Conservation (phyloP, 2,797 vertebrate genomes). For the Diplodus sargus region DNA sequence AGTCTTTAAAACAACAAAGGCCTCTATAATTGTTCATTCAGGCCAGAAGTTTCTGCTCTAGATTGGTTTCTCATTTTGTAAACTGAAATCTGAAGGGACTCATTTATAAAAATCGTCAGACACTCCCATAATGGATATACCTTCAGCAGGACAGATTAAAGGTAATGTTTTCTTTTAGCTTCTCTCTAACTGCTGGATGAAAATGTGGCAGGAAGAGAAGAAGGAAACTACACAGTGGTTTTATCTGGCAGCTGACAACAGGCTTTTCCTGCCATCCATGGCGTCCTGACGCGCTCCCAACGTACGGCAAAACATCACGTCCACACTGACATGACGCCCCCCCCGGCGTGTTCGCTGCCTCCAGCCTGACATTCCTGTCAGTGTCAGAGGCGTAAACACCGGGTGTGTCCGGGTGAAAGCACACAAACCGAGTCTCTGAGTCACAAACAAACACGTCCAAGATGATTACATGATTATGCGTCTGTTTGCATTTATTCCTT, state of each 20-base stretch:
- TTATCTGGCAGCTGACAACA: conserved; percentile 70
- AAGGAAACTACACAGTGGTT: conserved; percentile 58
- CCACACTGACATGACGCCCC: neutral
- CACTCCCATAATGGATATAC: too few species aligned
- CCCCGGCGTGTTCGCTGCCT: neutral
- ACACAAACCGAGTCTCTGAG: conserved; percentile 19
- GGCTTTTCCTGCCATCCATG: conserved; percentile 57
- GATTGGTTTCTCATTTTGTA: too few species aligned
- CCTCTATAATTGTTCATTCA: too few species aligned
- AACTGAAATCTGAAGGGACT: too few species aligned
- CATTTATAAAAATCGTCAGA: neutral
- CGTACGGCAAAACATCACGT: conserved; percentile 44
- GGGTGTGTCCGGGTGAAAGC: conserved; percentile 38
- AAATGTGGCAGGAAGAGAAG: conserved; percentile 55
- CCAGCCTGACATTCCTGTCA: conserved; percentile 14
- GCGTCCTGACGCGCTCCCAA: conserved; percentile 12
- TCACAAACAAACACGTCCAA: conserved; percentile 27
- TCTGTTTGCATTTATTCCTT: conserved; percentile 26
- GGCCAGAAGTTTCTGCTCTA: too few species aligned
- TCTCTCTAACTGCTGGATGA: neutral
- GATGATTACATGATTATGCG: conserved; percentile 46
- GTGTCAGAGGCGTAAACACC: conserved; percentile 40
- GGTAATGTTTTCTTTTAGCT: neutral
- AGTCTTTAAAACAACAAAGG: too few species aligned
- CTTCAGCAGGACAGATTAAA: neutral